phyloP scores from a whole-genome alignment of 2,113 vertebrate species.

The Puma concolor region DNA sequence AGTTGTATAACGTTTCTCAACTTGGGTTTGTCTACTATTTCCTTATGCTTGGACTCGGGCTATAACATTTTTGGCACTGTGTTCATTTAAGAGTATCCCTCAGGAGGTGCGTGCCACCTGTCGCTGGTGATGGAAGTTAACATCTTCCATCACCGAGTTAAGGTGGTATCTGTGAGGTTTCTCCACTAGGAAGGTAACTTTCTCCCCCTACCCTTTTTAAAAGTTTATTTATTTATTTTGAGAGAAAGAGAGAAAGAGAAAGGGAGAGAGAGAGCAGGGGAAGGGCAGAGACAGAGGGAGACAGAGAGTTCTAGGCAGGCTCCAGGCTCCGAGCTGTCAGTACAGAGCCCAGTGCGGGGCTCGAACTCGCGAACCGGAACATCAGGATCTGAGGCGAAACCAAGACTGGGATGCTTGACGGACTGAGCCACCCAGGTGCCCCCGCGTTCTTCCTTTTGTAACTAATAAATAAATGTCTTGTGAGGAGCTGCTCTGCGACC shows the following conservation, averaged over 20 bases:
- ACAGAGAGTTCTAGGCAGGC: no score
- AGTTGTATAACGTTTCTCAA: neutral
- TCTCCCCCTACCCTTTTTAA: neutral
- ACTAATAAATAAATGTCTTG: neutral
- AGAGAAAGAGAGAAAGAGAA: no score
- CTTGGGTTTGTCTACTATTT: neutral
- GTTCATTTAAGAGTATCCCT: neutral
- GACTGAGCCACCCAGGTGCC: no score
- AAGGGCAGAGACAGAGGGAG: no score
- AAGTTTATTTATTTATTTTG: no score
- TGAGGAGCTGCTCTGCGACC: neutral
- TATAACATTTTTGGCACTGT: neutral
- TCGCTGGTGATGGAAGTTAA: neutral
- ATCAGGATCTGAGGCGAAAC: no score
- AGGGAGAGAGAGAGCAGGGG: no score
- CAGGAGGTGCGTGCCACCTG: neutral
- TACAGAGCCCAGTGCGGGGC: no score
- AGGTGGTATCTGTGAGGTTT: neutral
- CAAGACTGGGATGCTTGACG: no score
- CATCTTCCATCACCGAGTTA: neutral
- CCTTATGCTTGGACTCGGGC: neutral
- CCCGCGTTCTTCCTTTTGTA: neutral
- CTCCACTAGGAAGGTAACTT: neutral
- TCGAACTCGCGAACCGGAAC: no score
- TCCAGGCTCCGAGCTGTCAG: no score